Base-by-base conservation (phyloP, 2,888 invertebrate species). In the Drosophila kambysellisi region DNA sequence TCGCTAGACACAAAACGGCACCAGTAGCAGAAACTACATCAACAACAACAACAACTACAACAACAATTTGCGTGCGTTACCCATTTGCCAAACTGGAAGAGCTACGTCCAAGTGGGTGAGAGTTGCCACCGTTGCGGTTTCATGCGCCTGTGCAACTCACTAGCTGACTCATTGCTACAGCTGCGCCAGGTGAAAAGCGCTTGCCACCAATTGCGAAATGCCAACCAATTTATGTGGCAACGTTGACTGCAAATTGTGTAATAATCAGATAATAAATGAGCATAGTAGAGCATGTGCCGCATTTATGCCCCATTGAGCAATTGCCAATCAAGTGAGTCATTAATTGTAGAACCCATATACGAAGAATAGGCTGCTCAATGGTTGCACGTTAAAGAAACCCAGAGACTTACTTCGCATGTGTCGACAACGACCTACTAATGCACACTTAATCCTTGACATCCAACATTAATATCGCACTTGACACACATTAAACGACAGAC, bases 401-500 rank as follows among this genome's bases (percentile, higher is more conserved):
- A 65, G 52, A 59, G 20, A 3, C 20, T 73, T 20, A 71, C 68
- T 50, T 9, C 11, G 17, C 17, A 8, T 52, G 51, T 43, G 41
- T 41, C 29, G 37, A 50, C 25, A 56, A 35, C 46, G 43, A 48
- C 32, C 43, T 56, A 37, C 32, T 81, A 90, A 90, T 82, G 78
- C 74, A 68, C 89, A 82, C 88, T 90, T 80, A 74, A 80, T 73
- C 76, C 75, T 58, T 70, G 80, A 80, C 74, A 72, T 78, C 62
- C 76, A 67, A 62, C 88, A 89, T 84, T 87, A 86, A 87, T 79
- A 79, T 68, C 74, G 70, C 90, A 84, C 82, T 87, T 89, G 87
- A 87, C 88, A 84, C 89, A 81, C 84, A 80, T 84, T 76, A 75
- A 83, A 71, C 30, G 59, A 54, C 59, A 74, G 41, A 37, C 56